phyloP scores from a whole-genome alignment of 2,113 vertebrate species.

The Myotis brandtii region DNA sequence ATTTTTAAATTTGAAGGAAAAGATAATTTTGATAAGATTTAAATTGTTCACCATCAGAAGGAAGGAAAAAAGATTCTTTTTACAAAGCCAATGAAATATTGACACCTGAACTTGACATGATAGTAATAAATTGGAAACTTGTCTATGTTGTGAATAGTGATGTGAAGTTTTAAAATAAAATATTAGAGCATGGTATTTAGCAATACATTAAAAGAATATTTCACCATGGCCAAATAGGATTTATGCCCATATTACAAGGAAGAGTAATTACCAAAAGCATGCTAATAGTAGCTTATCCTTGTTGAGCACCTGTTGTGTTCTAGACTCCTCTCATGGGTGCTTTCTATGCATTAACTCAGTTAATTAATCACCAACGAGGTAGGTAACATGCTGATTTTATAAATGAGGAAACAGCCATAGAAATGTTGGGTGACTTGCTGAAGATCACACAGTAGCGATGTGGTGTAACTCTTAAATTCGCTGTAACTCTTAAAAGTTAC shows the following conservation, averaged over 20 bases:
- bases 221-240: background rate
- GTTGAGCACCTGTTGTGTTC: background rate
- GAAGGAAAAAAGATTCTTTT: slow-evolving; percentile 11
- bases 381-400: background rate
- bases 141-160: background rate
- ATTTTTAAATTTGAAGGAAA: background rate
- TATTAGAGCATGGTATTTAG: background rate
- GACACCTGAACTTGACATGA: background rate
- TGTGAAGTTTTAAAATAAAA: slow-evolving; percentile 37
- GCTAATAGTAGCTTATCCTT: background rate
- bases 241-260: background rate
- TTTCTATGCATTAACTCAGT: background rate
- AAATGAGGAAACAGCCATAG: background rate
- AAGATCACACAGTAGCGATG: background rate
- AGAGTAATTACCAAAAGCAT: background rate
- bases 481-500: background rate
- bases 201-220: background rate
- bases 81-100: background rate
- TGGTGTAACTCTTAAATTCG: background rate
- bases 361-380: background rate
- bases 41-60: background rate
- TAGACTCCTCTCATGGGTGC: background rate
- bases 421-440: background rate
- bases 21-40: background rate
- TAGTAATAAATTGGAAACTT: background rate